Base-by-base conservation (phyloP, 1,140 invertebrate species). In the Heliconius eleuchia region DNA sequence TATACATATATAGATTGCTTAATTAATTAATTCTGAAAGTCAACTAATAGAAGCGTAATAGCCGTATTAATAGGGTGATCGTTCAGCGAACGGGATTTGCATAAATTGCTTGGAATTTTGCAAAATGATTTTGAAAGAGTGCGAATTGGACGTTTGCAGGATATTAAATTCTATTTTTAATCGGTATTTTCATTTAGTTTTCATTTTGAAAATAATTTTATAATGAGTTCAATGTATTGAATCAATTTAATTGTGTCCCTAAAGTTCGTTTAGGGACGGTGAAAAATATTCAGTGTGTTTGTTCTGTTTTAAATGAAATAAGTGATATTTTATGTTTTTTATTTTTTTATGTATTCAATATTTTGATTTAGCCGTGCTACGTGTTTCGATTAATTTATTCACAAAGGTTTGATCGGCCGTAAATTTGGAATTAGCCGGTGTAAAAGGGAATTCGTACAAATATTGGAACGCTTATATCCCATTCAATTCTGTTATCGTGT, bases 1-100 rank as follows among this genome's bases (percentile, higher is more conserved):
- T 78, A 52, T 78, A 81, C 72, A 78, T 81, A 57, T 78, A 52
- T 78, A 81, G 60, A 78, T 81, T 27, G 74, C 75, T 74, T 77
- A 81, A 73, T 83, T 83, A 84, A 84, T 84, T 84, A 84, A 84
- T 84, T 82, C 73, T 11, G 77, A 77, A 79, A 83, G 52, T 74
- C 60, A 74, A 79, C 82, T 83, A 75, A 81, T 78, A 70, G 73
- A 83, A 83, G 74, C 73, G 79, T 77, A 80, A 79, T 78, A 76
- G 77, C 73, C 73, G 80, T 76, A 81, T 78, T 81, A 81, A 81
- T 81, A 50, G 73, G 50, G 76, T 72, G 42, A 78, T 77, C 80
- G 73, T 81, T 81, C 74, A 78, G 46, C 66, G 80, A 52, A 73
- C 42, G 13, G 34, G 73, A 57, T 60, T 76, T 42, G 46, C 74